These are phyloP conservation scores for Phymatocera aterrima DNA, from an alignment of 2,888 invertebrate species.

Conservation along the genomic window DNA sequence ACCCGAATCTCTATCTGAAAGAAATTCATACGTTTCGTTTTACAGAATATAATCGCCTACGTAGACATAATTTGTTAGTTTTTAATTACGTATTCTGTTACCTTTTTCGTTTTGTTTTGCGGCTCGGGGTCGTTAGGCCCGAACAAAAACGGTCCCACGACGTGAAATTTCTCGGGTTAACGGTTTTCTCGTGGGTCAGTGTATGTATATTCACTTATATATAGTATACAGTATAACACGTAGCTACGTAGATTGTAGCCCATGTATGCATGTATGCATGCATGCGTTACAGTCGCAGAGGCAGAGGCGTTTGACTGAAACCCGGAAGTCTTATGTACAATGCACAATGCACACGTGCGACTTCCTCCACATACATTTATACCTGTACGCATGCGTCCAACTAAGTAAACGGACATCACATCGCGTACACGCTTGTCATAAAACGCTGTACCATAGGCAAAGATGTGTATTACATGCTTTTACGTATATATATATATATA, in stretches of 20 bases:
- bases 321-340: constrained; percentile 57
- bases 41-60: too few species aligned
- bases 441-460: too few species aligned
- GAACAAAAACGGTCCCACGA: constrained; percentile 28
- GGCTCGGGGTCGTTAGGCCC: constrained; percentile 4
- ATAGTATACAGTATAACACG: too few species aligned
- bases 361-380: constrained; percentile 52
- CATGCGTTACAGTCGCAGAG: constrained; percentile 39
- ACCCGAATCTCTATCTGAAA: too few species aligned
- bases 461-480: too few species aligned
- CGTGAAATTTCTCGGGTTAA: constrained; percentile 49
- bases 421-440: too few species aligned
- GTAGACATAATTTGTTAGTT: background rate
- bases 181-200: constrained; percentile 46
- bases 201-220: background rate
- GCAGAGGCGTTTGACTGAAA: constrained; percentile 28
- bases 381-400: background rate
- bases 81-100: background rate
- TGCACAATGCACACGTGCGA: constrained; percentile 52
- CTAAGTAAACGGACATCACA: too few species aligned
- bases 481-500: too few species aligned
- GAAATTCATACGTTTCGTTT: too few species aligned
- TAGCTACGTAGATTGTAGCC: too few species aligned
- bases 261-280: background rate
- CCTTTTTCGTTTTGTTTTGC: background rate